Evolutionary conservation across 2,113 vertebrate genomes (phyloP), one percentile per base, ranked within the genome.

Genomic region (Pycnonotus jocosus): DNA sequence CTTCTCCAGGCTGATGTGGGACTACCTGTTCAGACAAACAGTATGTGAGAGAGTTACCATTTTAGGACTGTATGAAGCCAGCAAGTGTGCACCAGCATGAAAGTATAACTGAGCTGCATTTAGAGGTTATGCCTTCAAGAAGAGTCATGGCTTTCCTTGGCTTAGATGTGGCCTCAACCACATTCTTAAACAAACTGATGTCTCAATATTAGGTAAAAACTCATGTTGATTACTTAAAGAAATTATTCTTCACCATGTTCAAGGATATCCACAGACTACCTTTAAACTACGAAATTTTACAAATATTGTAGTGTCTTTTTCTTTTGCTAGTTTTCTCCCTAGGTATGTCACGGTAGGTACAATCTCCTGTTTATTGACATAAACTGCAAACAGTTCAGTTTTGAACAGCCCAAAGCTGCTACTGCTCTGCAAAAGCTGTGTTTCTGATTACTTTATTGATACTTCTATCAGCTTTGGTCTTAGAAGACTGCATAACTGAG

Each of bases 1-100:
- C 3, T n/a, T 50, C 40, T 15, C n/a, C 40, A 37, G 42, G 13
- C 5, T 28, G 4, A 11, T 20, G 7, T 0, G 9, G 50, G n/a
- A 28, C 30, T 33, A 14, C 10, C 18, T 61, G n/a, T 19, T 71
- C 80, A 70, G n/a, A 14, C 9, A 70, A 56, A 48, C 16, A 27
- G 4, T 15, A 17, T 3, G 4, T 25, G 28, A 47, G 30, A 60
- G 16, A 21, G 14, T 8, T 42, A 11, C 30, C 30, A 7, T 23
- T 62, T 88, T 54, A n/a, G 33, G 12, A 9, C 56, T 31, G 5
- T 7, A 22, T 19, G 24, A 68, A 1, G 11, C 31, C 54, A n/a
- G 38, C 11, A 93, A 38, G 15, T 68, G 47, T 68, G 22, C 35
- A 42, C 28, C 22, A 53, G n/a, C 11, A 30, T 45, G 25, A 30